These are phyloP conservation scores for Meriones unguiculatus DNA, from an alignment of 2,113 vertebrate genomes.

Conservation along the genomic window DNA sequence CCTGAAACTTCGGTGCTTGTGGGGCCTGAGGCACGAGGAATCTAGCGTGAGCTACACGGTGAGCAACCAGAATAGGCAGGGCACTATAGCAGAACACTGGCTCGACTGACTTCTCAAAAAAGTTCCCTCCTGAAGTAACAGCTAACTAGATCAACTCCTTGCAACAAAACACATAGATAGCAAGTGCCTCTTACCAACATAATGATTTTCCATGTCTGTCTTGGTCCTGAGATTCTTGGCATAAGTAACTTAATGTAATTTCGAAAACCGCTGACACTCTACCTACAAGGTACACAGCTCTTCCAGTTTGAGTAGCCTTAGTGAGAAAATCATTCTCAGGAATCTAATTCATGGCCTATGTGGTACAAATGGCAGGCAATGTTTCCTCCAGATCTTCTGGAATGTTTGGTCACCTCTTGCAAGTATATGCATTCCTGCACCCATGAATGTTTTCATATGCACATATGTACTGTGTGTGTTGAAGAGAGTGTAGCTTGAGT, in stretches of 20 bases:
- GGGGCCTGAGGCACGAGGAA: background rate
- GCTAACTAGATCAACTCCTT: background rate
- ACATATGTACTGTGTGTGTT: background rate
- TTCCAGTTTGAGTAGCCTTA: background rate
- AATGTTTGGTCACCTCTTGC: accelerated
- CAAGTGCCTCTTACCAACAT: background rate
- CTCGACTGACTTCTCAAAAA: background rate
- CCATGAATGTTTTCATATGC: background rate
- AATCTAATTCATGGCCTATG: slow-evolving; percentile 20
- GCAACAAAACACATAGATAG: background rate
- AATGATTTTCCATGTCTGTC: background rate
- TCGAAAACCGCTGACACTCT: background rate
- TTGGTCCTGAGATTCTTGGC: background rate
- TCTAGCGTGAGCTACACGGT: background rate
- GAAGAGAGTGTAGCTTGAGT: background rate
- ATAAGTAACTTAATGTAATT: background rate
- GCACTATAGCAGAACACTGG: background rate
- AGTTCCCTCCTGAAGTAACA: slow-evolving; percentile 38
- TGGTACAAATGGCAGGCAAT: background rate
- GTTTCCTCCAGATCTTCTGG: background rate
- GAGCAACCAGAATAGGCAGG: background rate
- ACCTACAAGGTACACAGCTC: background rate
- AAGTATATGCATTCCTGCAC: accelerated
- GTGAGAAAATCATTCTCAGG: background rate
- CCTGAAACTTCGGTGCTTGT: background rate